A percentile compares a stretch with the other conserved stretches of the same genome.
phyloP scores from a whole-genome alignment of 1,140 invertebrate genomes.

The Phortica variegata region DNA sequence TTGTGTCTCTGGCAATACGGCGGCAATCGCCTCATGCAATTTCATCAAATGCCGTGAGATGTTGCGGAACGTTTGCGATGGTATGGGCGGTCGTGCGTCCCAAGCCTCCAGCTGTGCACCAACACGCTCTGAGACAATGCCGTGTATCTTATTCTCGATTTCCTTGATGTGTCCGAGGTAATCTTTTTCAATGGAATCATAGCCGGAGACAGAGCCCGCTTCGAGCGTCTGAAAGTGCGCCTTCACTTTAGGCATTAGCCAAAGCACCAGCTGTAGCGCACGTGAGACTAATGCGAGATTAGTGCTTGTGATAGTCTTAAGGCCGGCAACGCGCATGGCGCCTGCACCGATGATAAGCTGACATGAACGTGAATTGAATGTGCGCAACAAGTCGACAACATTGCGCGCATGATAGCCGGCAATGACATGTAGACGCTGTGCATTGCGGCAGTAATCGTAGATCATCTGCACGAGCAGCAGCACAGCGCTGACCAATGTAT shows the following conservation, averaged over 20 bases:
- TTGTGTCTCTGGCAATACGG: constrained; percentile 74
- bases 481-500: constrained; percentile 81
- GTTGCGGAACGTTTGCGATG: constrained; percentile 87
- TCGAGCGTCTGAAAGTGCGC: constrained; percentile 65
- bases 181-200: constrained; percentile 74
- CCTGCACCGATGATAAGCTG: constrained; percentile 94
- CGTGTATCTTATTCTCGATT: constrained; percentile 87
- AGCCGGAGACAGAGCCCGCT: constrained; percentile 54
- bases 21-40: constrained; percentile 86
- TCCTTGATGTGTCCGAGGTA: constrained; percentile 87
- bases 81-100: constrained; percentile 93
- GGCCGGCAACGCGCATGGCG: constrained; percentile 87
- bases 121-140: constrained; percentile 83
- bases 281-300: constrained; percentile 91
- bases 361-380: constrained; percentile 91
- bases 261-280: constrained; percentile 78
- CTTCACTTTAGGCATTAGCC: constrained; percentile 72
- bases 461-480: constrained; percentile 84
- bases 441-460: constrained; percentile 85
- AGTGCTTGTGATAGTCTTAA: constrained; percentile 95
- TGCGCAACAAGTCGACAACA: constrained; percentile 82
- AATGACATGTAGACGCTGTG: constrained; percentile 66
- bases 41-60: constrained; percentile 91
- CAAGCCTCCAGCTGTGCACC: constrained; percentile 75
- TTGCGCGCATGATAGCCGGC: constrained; percentile 72